A percentile compares a stretch with the other conserved stretches of the same genome.
Evolutionary conservation across 2,113 vertebrate species (phyloP).

Genomic region (Noctilio leporinus): DNA sequence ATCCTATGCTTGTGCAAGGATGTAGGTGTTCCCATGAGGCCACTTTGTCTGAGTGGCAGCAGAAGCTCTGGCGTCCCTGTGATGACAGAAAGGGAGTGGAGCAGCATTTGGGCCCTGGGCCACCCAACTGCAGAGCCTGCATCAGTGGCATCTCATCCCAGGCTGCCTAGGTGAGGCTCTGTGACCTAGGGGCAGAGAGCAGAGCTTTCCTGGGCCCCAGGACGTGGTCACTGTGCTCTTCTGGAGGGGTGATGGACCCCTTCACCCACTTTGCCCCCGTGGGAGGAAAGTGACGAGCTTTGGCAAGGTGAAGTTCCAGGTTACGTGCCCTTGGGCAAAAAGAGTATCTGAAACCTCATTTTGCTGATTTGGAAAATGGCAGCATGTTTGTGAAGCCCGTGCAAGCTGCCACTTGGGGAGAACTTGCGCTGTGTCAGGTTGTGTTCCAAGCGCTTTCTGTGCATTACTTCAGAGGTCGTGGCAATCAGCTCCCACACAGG

Average conservation of each 20-base stretch:
- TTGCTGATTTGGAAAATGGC: not conserved
- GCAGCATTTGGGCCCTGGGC: not conserved
- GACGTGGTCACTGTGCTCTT: not conserved
- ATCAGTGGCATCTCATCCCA: not conserved
- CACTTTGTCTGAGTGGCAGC: not conserved
- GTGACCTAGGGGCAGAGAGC: not conserved
- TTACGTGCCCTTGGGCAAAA: not conserved
- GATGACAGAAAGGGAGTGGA: not conserved
- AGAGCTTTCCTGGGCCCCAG: not conserved
- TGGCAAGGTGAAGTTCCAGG: not conserved
- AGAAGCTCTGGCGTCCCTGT: not conserved
- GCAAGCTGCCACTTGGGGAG: not conserved
- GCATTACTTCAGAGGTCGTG: fast-evolving
- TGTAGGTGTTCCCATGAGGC: not conserved
- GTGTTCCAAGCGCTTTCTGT: not conserved
- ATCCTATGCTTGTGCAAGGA: fast-evolving
- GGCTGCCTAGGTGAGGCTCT: not conserved
- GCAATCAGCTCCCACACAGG: not conserved
- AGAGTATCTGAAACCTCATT: not conserved
- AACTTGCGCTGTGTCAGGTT: not conserved
- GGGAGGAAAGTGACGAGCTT: not conserved
- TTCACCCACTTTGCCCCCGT: not conserved
- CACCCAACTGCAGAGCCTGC: fast-evolving
- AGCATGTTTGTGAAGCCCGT: fast-evolving
- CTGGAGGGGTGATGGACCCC: not conserved